A percentile compares a stretch with the other conserved stretches of the same genome.
Evolutionary conservation across 2,797 vertebrate species (phyloP).

Genomic region (Menidia menidia): DNA sequence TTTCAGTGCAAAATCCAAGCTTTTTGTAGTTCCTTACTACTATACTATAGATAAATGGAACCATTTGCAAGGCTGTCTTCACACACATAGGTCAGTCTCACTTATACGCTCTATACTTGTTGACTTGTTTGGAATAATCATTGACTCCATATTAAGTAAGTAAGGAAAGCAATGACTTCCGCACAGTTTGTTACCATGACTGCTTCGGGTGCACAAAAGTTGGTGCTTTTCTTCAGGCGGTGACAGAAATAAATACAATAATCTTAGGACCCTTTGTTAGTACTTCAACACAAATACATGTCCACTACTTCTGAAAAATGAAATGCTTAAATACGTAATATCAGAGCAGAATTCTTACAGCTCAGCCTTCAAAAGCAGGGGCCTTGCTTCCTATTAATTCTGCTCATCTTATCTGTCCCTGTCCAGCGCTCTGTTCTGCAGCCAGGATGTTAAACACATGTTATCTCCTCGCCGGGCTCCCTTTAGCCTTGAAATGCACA

Average conservation of each 20-base stretch:
- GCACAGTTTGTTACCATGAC: not conserved
- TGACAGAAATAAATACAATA: too few species aligned
- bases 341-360: not conserved
- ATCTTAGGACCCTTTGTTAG: not conserved
- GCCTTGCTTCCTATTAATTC: constrained; percentile 26
- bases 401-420: constrained; percentile 9
- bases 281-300: not conserved
- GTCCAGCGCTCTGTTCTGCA: constrained; percentile 26
- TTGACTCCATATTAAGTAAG: too few species aligned
- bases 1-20: not conserved
- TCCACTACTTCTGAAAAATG: not conserved
- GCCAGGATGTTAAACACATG: constrained; percentile 77
- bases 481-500: constrained; percentile 66
- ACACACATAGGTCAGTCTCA: too few species aligned
- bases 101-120: not conserved
- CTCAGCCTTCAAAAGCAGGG: constrained; percentile 9
- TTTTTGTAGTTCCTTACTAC: not conserved
- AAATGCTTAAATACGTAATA: not conserved
- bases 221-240: too few species aligned
- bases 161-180: not conserved
- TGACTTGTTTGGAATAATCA: not conserved
- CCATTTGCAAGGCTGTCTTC: too few species aligned
- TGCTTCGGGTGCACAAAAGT: not conserved
- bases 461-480: constrained; percentile 71
- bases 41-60: too few species aligned